phyloP scores from a whole-genome alignment of 2,888 invertebrate species.

The Tanytarsus gracilentus region DNA sequence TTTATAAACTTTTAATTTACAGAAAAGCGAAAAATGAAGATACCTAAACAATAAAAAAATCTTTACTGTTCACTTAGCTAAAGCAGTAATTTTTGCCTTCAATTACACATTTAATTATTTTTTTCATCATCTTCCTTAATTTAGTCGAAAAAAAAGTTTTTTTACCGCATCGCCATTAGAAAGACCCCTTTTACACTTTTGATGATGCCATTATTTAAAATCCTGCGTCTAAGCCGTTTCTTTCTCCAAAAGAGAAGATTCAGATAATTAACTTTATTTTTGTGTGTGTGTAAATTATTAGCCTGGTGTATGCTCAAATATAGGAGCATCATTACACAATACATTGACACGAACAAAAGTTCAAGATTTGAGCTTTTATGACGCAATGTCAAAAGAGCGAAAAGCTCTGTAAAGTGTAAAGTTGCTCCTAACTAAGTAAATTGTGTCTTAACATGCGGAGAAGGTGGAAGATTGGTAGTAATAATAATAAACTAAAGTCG shows the following conservation, averaged over 20 bases:
- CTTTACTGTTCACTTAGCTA: neutral
- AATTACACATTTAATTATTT: slow-evolving; percentile 21
- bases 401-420: too few relatives aligned
- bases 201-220: slow-evolving; percentile 1
- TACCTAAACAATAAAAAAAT: neutral
- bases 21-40: neutral
- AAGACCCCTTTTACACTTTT: neutral
- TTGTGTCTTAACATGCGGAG: neutral
- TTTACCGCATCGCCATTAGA: neutral
- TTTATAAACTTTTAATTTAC: too few relatives aligned
- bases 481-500: neutral
- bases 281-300: neutral
- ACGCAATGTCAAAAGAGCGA: too few relatives aligned
- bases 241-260: too few relatives aligned
- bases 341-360: too few relatives aligned
- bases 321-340: too few relatives aligned
- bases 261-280: too few relatives aligned
- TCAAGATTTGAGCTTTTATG: too few relatives aligned
- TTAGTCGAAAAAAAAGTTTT: slow-evolving; percentile 18
- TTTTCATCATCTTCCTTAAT: slow-evolving; percentile 20
- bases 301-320: neutral
- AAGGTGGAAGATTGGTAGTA: neutral
- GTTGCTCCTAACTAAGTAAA: too few relatives aligned
- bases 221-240: too few relatives aligned
- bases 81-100: neutral